Evolutionary conservation across 2,888 invertebrate genomes (phyloP).

Genomic region (Exephanes ischioxanthus): DNA sequence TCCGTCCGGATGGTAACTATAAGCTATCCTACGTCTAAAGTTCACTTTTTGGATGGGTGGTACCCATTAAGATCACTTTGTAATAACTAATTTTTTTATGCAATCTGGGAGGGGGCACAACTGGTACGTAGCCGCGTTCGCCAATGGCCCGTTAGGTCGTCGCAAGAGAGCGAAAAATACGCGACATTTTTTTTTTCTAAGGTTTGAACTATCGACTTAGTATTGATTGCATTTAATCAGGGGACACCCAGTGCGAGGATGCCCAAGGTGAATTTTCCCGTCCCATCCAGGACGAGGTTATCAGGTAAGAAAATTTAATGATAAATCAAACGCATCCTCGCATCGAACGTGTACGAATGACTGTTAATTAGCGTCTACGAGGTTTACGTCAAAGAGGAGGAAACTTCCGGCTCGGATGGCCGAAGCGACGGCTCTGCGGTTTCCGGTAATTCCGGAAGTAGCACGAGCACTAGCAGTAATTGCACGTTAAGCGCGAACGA

Average conservation of each 20-base stretch:
- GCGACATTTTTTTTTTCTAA: neutral
- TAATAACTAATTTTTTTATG: no score
- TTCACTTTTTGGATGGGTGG: no score
- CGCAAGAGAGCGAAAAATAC: neutral
- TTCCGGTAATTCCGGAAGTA: constrained; percentile 67
- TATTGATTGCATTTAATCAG: constrained; percentile 61
- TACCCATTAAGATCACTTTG: no score
- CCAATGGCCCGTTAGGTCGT: constrained; percentile 5
- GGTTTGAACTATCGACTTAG: neutral
- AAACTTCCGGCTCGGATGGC: constrained; percentile 65
- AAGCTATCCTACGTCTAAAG: no score
- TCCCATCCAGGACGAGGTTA: constrained; percentile 77
- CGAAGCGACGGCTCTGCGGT: constrained; percentile 69
- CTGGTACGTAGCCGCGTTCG: neutral
- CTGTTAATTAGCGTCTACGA: constrained; percentile 77
- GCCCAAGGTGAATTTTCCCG: constrained; percentile 75
- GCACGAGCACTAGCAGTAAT: constrained; percentile 36
- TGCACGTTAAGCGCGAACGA: constrained; percentile 63
- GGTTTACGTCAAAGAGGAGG: constrained; percentile 81
- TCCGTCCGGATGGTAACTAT: no score
- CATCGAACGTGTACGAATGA: neutral
- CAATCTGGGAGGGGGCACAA: neutral
- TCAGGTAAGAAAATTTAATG: constrained; percentile 73
- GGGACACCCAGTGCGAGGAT: constrained; percentile 79
- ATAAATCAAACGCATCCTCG: neutral